phyloP scores from a whole-genome alignment of 2,113 vertebrate species.

The Clarias gariepinus region DNA sequence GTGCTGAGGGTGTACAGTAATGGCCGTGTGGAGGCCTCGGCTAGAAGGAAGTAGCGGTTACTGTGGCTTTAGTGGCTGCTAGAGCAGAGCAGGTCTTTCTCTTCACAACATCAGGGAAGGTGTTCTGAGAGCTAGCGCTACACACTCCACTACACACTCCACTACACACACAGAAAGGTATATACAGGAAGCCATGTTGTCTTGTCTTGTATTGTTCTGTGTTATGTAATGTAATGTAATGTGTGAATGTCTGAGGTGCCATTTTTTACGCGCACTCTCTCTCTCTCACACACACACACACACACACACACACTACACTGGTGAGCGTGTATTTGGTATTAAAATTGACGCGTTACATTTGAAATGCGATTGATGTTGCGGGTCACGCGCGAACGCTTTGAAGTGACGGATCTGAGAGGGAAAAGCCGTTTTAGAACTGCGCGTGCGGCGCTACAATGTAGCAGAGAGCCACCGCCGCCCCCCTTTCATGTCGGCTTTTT shows the following conservation, averaged over 20 bases:
- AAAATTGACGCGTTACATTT: not conserved
- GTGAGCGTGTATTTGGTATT: not conserved
- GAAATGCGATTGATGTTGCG: not conserved
- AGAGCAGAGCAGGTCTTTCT: not conserved
- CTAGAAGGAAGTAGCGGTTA: constrained; percentile 41
- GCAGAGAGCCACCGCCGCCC: not conserved
- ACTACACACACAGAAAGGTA: constrained; percentile 6
- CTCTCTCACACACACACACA: not conserved
- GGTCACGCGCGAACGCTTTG: not conserved
- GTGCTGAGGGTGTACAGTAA: not conserved
- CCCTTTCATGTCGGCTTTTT: not conserved
- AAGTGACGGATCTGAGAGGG: not conserved
- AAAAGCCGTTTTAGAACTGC: not conserved
- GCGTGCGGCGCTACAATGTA: not conserved
- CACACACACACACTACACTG: not conserved
- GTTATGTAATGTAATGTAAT: not conserved
- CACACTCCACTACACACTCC: not conserved
- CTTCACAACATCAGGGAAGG: not conserved
- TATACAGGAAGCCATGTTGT: not conserved
- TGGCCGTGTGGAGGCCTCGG: constrained; percentile 24
- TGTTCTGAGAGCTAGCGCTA: not conserved
- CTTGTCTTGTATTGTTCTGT: not conserved
- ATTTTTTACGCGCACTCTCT: not conserved
- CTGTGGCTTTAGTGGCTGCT: constrained; percentile 35
- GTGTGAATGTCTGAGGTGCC: not conserved